phyloP scores from a whole-genome alignment of 2,888 invertebrate species.

The Leucania comma region DNA sequence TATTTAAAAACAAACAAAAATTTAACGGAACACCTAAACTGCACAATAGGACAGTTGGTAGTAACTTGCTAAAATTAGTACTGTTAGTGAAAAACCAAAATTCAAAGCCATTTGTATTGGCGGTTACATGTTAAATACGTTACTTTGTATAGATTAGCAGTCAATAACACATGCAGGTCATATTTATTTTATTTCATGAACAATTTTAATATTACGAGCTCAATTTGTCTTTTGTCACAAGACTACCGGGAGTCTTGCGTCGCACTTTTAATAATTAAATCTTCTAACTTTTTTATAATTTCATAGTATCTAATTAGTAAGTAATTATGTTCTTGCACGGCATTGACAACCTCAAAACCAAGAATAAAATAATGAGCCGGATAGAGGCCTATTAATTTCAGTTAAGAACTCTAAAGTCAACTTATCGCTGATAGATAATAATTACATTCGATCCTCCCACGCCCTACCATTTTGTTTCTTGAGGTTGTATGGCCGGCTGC shows the following conservation, averaged over 20 bases:
- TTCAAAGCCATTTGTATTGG: constrained; percentile 44
- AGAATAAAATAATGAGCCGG: background rate
- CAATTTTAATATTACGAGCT: background rate
- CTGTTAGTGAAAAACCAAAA: constrained; percentile 15
- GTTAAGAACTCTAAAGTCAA: constrained; percentile 54
- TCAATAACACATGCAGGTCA: background rate
- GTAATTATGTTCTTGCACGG: constrained; percentile 3
- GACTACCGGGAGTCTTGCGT: too few species aligned
- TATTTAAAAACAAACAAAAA: too few species aligned
- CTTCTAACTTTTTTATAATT: background rate
- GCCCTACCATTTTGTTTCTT: constrained; percentile 69
- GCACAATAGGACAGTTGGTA: background rate
- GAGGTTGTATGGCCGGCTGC: constrained; percentile 59
- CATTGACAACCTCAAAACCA: background rate
- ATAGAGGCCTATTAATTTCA: constrained; percentile 29
- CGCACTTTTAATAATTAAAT: background rate
- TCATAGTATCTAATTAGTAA: background rate
- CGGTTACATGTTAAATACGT: constrained; percentile 18
- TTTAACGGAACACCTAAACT: too few species aligned
- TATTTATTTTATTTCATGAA: background rate
- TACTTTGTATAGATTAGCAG: background rate
- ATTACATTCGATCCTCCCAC: constrained; percentile 66
- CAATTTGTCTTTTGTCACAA: background rate
- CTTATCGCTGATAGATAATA: constrained; percentile 47
- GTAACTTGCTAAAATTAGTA: background rate